phyloP scores from a whole-genome alignment of 2,797 vertebrate genomes.

The Leuciscus waleckii region DNA sequence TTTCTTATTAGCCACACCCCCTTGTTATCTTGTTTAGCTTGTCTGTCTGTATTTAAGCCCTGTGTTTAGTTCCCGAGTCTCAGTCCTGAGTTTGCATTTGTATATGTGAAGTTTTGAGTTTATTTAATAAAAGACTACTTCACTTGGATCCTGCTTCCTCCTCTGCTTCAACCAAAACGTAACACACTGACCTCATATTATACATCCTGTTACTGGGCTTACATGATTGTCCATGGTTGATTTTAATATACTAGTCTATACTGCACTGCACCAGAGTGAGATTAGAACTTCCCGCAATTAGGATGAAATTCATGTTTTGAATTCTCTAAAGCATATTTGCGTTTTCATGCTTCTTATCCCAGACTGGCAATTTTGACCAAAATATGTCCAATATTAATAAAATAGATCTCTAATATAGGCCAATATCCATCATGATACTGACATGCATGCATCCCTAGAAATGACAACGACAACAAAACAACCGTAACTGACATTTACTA shows the following conservation, averaged over 20 bases:
- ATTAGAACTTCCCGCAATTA: conserved; percentile 4
- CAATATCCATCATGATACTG: background rate
- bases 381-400: background rate
- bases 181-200: background rate
- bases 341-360: background rate
- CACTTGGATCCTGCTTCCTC: too few species aligned
- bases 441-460: background rate
- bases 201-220: background rate
- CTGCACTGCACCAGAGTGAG: background rate
- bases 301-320: background rate
- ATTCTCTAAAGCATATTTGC: background rate
- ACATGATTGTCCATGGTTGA: background rate
- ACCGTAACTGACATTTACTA: background rate
- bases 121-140: too few species aligned
- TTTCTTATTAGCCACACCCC: too few species aligned
- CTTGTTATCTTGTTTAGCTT: too few species aligned
- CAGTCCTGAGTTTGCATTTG: too few species aligned
- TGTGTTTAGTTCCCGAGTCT: too few species aligned
- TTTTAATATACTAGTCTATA: background rate
- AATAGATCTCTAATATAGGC: background rate
- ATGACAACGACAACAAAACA: background rate
- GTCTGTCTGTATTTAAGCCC: too few species aligned
- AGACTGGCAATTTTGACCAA: background rate
- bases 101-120: too few species aligned
- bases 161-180: too few species aligned